These are phyloP conservation scores for Polyommatus iphigenia DNA, from an alignment of 2,888 invertebrate species.

Conservation along the genomic window DNA sequence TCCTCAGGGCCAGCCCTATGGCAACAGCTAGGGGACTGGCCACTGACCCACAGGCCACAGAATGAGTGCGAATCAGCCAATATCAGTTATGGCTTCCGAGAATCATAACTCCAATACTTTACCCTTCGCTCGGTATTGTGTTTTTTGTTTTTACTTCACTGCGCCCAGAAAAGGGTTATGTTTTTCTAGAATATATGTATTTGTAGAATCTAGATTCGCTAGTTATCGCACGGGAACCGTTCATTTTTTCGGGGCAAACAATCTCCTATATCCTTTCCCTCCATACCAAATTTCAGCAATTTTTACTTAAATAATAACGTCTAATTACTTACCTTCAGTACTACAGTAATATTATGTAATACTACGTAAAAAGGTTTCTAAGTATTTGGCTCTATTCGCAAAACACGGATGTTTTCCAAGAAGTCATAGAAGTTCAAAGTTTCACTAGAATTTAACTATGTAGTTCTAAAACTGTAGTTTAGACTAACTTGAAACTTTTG, in stretches of 20 bases:
- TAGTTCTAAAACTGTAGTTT: background rate
- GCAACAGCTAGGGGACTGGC: background rate
- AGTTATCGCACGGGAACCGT: too few species aligned
- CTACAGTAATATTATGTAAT: background rate
- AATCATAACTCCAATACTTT: conserved; percentile 4
- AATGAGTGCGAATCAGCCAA: background rate
- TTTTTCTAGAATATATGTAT: background rate
- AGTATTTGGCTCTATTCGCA: background rate
- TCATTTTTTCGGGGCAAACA: too few species aligned
- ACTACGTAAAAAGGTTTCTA: background rate
- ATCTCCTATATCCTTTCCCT: too few species aligned
- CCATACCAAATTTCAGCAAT: too few species aligned
- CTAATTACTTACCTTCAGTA: too few species aligned
- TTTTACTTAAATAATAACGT: too few species aligned
- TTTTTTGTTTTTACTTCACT: background rate
- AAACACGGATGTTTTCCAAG: background rate
- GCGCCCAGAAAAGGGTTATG: background rate
- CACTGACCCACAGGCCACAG: background rate
- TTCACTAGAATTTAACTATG: background rate
- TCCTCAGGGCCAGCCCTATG: background rate
- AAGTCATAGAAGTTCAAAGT: background rate
- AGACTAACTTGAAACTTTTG: background rate
- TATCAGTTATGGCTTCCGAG: conserved; percentile 21
- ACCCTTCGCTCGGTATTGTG: background rate
- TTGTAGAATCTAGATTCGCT: too few species aligned